Base-by-base conservation (phyloP, 2,113 vertebrate genomes). In the Leucopsar rothschildi region DNA sequence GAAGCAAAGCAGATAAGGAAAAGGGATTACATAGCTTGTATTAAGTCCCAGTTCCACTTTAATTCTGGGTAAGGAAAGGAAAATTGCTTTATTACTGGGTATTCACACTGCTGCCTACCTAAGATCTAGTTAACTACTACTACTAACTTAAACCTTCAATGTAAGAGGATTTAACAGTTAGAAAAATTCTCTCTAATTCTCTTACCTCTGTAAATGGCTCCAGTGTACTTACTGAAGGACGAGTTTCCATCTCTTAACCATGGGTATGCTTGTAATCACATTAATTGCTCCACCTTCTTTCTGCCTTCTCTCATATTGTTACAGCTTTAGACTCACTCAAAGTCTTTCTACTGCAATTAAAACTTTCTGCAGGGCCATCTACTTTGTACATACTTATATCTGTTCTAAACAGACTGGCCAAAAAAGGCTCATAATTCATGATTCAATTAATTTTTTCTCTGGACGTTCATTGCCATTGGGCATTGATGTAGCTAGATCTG, bases 171-270 rank as follows among this genome's bases (percentile, higher is more conserved):
- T 94, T 93, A 78, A 75, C 23, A 17, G 47, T 49, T 44, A 81
- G 60, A 86, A 95, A 78, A 95, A 86, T 83, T 61, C 25, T 82
- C 14, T 27, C 18, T 77, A 88, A 92, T 88, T 93, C 39, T 83
- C 45, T 90, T 86, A 71, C 33, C 35, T 75, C 60, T 91, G 49
- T 60, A 88, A 93, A 92, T 60, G 60, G 20, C n/a, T 81, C 19
- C 65, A 52, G 37, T 35, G 60, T 40, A 28, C 52, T 81, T 66
- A 81, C 18, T 2, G 3, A 52, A 72, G n/a, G 47, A 55, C 16
- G 11, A 81, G 5, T 11, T 95, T 89, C 52, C 15, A 66, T 14
- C 20, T 66, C 56, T 33, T 53, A 87, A 47, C 35, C 29, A 69
- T 7, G 12, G 5, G 7, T 50, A 63, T 73, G 20, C 33, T 56